Percentiles rank a stretch among this genome's conserved stretches.
These are phyloP conservation scores for Rhabdophis nuchalis DNA, from an alignment of 2,797 vertebrate genomes.

Conservation along the genomic window DNA sequence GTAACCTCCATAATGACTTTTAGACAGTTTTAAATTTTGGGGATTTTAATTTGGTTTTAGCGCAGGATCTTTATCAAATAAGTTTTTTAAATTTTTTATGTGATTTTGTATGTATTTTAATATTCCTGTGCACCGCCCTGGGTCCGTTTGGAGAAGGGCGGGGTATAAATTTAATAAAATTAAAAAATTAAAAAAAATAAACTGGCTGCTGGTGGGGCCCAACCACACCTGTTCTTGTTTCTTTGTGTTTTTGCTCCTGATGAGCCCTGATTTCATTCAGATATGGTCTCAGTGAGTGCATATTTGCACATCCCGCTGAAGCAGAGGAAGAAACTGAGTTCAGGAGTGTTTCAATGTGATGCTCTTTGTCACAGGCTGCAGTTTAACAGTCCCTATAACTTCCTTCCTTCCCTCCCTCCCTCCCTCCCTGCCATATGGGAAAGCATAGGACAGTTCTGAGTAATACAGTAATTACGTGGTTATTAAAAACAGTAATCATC, in stretches of 20 bases:
- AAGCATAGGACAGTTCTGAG: conserved; percentile 72
- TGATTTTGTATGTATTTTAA: too few relatives aligned
- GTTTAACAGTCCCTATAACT: conserved; percentile 49
- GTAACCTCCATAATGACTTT: too few relatives aligned
- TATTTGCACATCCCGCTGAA: background rate
- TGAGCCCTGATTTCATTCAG: background rate
- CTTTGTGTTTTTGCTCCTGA: too few relatives aligned
- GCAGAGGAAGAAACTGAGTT: background rate
- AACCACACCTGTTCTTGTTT: background rate
- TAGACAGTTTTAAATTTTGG: too few relatives aligned
- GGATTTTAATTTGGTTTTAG: too few relatives aligned
- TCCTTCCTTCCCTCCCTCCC: conserved; percentile 69
- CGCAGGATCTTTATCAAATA: too few relatives aligned
- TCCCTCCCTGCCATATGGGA: conserved; percentile 66
- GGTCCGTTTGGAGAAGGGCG: too few relatives aligned
- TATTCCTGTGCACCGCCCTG: too few relatives aligned
- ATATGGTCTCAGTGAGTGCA: background rate
- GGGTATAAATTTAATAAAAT: too few relatives aligned
- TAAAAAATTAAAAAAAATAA: too few relatives aligned
- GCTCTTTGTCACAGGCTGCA: background rate
- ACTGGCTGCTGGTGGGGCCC: too few relatives aligned
- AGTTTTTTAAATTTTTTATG: too few relatives aligned
- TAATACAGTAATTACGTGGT: conserved; percentile 75
- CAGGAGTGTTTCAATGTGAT: background rate
- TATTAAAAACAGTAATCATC: conserved; percentile 81